These are phyloP conservation scores for Istiophorus platypterus DNA, from an alignment of 2,113 vertebrate species.

Conservation along the genomic window DNA sequence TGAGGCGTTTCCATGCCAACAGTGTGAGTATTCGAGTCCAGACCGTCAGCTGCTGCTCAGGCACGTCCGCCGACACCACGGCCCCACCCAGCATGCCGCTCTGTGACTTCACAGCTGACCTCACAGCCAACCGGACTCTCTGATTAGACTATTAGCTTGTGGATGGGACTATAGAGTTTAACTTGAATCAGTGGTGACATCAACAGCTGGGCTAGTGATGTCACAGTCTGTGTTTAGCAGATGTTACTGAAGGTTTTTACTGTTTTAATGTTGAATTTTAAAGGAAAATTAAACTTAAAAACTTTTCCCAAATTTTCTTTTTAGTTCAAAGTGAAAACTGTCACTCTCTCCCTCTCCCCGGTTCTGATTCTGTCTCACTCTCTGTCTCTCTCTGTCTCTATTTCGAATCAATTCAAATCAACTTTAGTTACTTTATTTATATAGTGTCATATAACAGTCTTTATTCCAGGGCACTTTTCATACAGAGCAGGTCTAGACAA, in stretches of 20 bases:
- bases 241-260: too few species aligned
- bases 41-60: constrained; percentile 80
- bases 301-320: background rate
- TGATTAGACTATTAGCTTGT: constrained; percentile 13
- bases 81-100: constrained; percentile 14
- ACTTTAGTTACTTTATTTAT: too few species aligned
- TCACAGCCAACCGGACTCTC: background rate
- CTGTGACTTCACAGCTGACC: background rate
- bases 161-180: background rate
- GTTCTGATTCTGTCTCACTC: too few species aligned
- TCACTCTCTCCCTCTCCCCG: too few species aligned
- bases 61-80: constrained; percentile 77
- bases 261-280: background rate
- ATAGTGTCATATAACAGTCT: too few species aligned
- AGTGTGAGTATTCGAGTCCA: constrained; percentile 79
- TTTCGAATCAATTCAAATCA: too few species aligned
- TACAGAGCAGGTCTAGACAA: too few species aligned
- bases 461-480: too few species aligned
- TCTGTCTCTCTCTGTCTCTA: too few species aligned
- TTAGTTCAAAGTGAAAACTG: background rate
- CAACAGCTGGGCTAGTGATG: background rate
- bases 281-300: background rate
- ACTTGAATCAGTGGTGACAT: background rate
- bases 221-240: background rate
- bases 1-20: constrained; percentile 78